phyloP scores from a whole-genome alignment of 2,113 vertebrate genomes.

The Corynorhinus townsendii region DNA sequence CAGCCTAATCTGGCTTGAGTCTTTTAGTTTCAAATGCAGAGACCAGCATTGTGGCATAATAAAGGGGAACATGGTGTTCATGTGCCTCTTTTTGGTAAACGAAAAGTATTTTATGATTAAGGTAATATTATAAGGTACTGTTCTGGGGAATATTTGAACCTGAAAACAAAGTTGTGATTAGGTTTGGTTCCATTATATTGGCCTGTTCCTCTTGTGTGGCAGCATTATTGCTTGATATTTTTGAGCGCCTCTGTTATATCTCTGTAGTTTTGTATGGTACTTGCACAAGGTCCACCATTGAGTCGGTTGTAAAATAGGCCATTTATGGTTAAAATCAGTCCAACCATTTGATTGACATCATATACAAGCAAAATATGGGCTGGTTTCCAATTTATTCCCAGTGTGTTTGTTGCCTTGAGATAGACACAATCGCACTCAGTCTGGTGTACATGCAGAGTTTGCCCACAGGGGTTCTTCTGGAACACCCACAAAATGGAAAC shows the following conservation, averaged over 20 bases:
- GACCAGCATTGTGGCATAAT: neutral
- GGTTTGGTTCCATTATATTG: neutral
- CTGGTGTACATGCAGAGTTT: neutral
- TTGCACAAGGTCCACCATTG: neutral
- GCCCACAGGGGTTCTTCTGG: neutral
- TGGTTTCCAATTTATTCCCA: neutral
- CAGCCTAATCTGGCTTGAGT: neutral
- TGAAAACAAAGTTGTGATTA: neutral
- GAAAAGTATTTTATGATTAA: neutral
- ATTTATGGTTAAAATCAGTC: neutral
- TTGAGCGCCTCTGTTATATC: neutral
- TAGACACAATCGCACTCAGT: neutral
- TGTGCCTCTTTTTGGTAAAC: neutral
- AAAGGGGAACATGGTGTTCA: neutral
- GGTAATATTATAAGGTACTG: neutral
- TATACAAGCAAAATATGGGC: constrained; percentile 2
- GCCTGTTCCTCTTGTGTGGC: neutral
- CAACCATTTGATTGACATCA: neutral
- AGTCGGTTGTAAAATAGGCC: neutral
- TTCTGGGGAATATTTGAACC: neutral
- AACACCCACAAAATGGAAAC: neutral
- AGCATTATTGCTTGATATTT: neutral
- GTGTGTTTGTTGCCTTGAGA: neutral
- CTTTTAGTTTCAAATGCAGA: constrained; percentile 25
- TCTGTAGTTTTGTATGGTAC: neutral